Conservation (phyloP, 2,888 invertebrate genomes). For the Cartodere bifasciata region DNA sequence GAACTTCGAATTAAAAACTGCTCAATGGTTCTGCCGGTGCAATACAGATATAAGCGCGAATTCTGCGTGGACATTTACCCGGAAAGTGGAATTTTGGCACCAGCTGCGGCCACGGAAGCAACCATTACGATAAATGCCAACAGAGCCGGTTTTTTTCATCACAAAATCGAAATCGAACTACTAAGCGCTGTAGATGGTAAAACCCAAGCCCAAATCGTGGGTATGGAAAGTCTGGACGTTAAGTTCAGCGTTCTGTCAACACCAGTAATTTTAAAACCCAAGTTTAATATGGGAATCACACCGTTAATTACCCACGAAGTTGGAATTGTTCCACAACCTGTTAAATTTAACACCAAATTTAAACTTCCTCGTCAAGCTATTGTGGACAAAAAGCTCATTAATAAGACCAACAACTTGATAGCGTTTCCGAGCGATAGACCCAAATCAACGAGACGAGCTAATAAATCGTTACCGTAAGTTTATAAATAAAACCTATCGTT, state of each 20-base stretch:
- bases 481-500: slow-evolving; percentile 1
- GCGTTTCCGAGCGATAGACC: slow-evolving; percentile 33
- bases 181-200: too few relatives aligned
- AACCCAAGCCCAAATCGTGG: background rate
- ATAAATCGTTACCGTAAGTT: slow-evolving; percentile 15
- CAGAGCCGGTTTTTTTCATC: slow-evolving; percentile 18
- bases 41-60: slow-evolving; percentile 20
- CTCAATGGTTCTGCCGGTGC: slow-evolving; percentile 21
- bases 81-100: slow-evolving; percentile 15
- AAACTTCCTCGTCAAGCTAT: slow-evolving; percentile 22
- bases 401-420: slow-evolving; percentile 20
- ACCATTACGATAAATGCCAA: slow-evolving; percentile 18
- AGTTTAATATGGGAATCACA: slow-evolving; percentile 27
- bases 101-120: slow-evolving; percentile 15
- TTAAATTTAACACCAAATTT: slow-evolving; percentile 23
- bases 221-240: too few relatives aligned
- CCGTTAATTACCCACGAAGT: slow-evolving; percentile 28
- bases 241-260: too few relatives aligned
- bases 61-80: slow-evolving; percentile 24
- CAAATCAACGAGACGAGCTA: slow-evolving; percentile 20
- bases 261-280: slow-evolving; percentile 18
- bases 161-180: slow-evolving; percentile 21
- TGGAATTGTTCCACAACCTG: slow-evolving; percentile 26
- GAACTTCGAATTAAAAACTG: slow-evolving; percentile 19
- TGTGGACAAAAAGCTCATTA: slow-evolving; percentile 13